phyloP scores from a whole-genome alignment of 2,113 vertebrate species.

The Dascyllus trimaculatus region DNA sequence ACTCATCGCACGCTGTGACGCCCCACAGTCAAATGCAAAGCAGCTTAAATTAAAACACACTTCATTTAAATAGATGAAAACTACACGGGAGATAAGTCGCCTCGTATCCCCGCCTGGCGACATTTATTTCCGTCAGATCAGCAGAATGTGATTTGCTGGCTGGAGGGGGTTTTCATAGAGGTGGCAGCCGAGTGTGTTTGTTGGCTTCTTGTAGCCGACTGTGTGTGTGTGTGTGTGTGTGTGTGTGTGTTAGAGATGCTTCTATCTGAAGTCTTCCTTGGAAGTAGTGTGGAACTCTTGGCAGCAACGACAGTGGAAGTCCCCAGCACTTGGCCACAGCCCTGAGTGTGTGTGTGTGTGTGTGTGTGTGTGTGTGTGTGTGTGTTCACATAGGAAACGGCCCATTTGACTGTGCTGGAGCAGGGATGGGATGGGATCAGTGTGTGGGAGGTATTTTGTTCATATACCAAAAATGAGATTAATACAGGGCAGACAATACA shows the following conservation, averaged over 20 bases:
- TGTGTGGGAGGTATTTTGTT: constrained; percentile 81
- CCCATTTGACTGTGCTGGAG: constrained; percentile 72
- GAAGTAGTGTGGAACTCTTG: constrained; percentile 79
- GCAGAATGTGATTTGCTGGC: constrained; percentile 63
- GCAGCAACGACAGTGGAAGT: constrained; percentile 84
- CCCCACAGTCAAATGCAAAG: constrained; percentile 83
- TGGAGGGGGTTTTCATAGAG: constrained; percentile 62
- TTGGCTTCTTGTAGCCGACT: constrained; percentile 38
- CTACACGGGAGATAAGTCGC: constrained; percentile 69
- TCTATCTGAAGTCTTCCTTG: constrained; percentile 70
- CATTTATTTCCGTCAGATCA: constrained; percentile 72
- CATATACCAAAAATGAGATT: constrained; percentile 72
- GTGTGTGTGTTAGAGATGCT: constrained; percentile 22
- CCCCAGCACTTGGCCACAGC: constrained; percentile 79
- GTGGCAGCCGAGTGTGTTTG: constrained; percentile 48
- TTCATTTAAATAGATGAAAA: constrained; percentile 75
- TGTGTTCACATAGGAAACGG: constrained; percentile 68
- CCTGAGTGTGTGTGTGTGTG: constrained; percentile 11
- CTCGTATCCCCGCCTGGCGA: constrained; percentile 60
- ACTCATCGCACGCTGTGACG: constrained; percentile 73
- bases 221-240: constrained; percentile 27
- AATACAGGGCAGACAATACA: constrained; percentile 68
- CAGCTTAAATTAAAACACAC: constrained; percentile 81
- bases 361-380: constrained; percentile 37
- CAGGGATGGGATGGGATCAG: constrained; percentile 58